Percentiles rank a stretch among this genome's conserved stretches.
These are phyloP conservation scores for Acanthisitta chloris DNA, from an alignment of 2,113 vertebrate genomes.

Conservation along the genomic window DNA sequence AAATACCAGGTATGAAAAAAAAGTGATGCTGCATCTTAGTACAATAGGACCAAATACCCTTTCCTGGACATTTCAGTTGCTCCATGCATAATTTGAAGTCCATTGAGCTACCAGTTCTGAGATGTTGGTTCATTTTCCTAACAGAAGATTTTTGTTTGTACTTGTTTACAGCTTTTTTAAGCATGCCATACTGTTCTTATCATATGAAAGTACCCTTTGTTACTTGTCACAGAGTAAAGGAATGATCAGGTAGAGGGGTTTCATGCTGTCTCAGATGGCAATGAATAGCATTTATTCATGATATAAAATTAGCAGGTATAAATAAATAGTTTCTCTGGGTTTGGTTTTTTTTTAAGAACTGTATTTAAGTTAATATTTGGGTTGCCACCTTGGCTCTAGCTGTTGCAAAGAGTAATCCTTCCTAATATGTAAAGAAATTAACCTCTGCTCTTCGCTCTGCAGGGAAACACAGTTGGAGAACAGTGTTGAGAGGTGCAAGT, in stretches of 20 bases:
- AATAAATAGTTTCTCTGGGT: background rate
- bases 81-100: background rate
- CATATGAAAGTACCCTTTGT: background rate
- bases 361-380: background rate
- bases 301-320: background rate
- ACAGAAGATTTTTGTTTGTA: background rate
- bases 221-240: background rate
- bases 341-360: background rate
- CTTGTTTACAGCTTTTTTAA: background rate
- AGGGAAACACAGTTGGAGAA: background rate
- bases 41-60: background rate
- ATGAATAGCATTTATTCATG: background rate
- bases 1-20: background rate
- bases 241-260: background rate
- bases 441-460: background rate
- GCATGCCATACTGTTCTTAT: background rate
- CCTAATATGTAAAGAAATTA: background rate
- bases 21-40: background rate
- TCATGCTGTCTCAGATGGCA: background rate
- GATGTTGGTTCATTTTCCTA: background rate
- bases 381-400: background rate
- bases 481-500: background rate
- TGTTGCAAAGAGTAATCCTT: background rate
- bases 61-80: background rate
- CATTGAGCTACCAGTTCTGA: background rate